Evolutionary conservation across 53 echinoderm and acorn worm species (phyloP).

Genomic region (Hippasteria phrygiana): DNA sequence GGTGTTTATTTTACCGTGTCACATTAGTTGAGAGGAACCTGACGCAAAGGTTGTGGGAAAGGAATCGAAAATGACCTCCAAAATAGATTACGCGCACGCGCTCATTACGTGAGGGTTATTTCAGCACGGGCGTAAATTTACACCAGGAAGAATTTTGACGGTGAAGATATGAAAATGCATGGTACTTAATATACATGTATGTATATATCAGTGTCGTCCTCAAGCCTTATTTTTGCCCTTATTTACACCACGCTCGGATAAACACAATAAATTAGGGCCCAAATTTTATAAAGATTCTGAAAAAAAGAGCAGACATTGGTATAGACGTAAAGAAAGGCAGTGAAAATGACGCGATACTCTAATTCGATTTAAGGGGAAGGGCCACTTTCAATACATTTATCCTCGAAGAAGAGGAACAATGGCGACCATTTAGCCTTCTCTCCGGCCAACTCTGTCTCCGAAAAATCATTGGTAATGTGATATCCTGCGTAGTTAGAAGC

Average conservation of each 20-base stretch:
- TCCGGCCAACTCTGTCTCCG: background rate
- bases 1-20: no score
- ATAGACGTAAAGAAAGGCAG: background rate
- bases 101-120: background rate
- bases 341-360: background rate
- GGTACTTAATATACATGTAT: background rate
- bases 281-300: background rate
- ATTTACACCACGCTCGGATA: background rate
- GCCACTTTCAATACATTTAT: constrained; percentile 20
- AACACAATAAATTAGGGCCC: background rate
- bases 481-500: constrained; percentile 4
- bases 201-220: background rate
- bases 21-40: no score
- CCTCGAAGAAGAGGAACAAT: background rate
- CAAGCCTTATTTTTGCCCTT: background rate
- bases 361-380: background rate
- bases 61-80: background rate
- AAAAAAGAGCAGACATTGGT: no score
- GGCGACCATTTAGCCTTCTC: constrained; percentile 31
- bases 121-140: background rate
- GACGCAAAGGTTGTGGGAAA: no score
- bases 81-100: background rate
- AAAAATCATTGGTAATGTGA: constrained; percentile 52
- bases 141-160: background rate
- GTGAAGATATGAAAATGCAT: background rate